Evolutionary conservation across 2,888 invertebrate genomes (phyloP).

Genomic region (Pseudanteris insignis): DNA sequence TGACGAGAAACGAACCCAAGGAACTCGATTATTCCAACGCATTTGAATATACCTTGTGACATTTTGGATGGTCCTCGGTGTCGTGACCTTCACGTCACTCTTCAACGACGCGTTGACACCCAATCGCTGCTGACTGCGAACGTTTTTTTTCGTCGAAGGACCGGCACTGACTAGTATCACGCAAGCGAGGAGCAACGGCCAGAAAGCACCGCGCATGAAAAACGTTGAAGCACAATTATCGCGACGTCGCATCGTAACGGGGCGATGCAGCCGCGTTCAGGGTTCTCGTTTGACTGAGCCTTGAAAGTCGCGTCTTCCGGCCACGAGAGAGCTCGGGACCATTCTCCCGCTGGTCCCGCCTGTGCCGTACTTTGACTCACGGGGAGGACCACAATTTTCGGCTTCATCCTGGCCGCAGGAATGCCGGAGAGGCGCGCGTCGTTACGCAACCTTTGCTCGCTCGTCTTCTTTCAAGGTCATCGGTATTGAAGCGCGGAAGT

Average conservation of each 20-base stretch:
- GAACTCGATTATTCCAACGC: too few species aligned
- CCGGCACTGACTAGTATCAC: slow-evolving; percentile 42
- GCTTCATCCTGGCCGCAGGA: too few species aligned
- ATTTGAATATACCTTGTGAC: too few species aligned
- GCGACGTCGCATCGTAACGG: slow-evolving; percentile 9
- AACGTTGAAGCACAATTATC: slow-evolving; percentile 6
- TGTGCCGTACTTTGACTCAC: slow-evolving; percentile 23
- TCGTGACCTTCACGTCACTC: too few species aligned
- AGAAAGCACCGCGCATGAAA: slow-evolving; percentile 3
- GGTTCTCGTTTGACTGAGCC: slow-evolving; percentile 32
- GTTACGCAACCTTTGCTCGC: too few species aligned
- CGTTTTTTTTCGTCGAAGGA: slow-evolving; percentile 26
- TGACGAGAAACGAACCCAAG: too few species aligned
- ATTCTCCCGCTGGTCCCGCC: slow-evolving; percentile 16
- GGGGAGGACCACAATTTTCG: slow-evolving; percentile 6
- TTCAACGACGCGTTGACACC: too few species aligned
- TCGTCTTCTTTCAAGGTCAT: too few species aligned
- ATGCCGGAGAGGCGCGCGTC: too few species aligned
- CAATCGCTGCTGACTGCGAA: slow-evolving; percentile 2
- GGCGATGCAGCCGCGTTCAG: slow-evolving; percentile 23
- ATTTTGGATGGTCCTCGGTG: too few species aligned
- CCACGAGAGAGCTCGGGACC: slow-evolving; percentile 14
- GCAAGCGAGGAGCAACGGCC: slow-evolving; percentile 12
- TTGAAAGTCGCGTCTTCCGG: slow-evolving; percentile 14
- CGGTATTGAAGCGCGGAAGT: too few species aligned